phyloP scores from a whole-genome alignment of 1,140 invertebrate species.

The Aphelenchoides avenae region DNA sequence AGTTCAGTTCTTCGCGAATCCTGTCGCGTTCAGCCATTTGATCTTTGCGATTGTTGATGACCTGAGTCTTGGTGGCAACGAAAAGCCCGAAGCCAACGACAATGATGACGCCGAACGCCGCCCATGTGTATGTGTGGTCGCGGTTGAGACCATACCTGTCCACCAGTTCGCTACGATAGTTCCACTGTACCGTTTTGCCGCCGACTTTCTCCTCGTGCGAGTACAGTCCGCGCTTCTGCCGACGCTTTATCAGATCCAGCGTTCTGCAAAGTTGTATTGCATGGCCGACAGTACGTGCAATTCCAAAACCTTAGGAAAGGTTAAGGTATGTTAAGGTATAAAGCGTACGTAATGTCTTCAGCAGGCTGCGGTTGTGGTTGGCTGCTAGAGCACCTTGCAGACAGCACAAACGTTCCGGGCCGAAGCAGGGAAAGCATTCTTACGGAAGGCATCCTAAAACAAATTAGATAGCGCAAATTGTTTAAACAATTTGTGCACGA shows the following conservation, averaged over 20 bases:
- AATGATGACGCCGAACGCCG: conserved; percentile 23
- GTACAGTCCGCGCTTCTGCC: conserved; percentile 1
- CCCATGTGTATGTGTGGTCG: conserved; percentile 20
- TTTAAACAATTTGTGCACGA: too few relatives aligned
- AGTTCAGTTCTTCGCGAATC: conserved; percentile 10
- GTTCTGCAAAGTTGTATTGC: too few relatives aligned
- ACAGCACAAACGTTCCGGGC: too few relatives aligned
- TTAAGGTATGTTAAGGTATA: too few relatives aligned
- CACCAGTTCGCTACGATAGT: conserved; percentile 28
- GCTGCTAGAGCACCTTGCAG: too few relatives aligned
- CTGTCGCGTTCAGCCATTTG: conserved; percentile 26
- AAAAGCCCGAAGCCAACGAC: conserved; percentile 19
- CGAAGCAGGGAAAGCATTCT: too few relatives aligned
- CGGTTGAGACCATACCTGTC: conserved; percentile 11
- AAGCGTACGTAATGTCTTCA: too few relatives aligned
- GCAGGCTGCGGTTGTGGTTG: too few relatives aligned
- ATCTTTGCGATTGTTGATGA: conserved; percentile 27
- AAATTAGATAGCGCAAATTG: too few relatives aligned
- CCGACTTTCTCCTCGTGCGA: conserved; percentile 14
- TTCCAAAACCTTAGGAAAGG: too few relatives aligned
- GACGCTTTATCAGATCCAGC: conserved; percentile 18
- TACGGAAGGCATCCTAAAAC: too few relatives aligned
- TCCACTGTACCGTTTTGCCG: conserved; percentile 21
- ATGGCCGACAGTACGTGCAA: too few relatives aligned
- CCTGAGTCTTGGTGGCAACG: conserved; percentile 21